Evolutionary conservation across 2,797 vertebrate genomes (phyloP), one percentile per base, ranked within the genome.

Genomic region (Manis pentadactyla): DNA sequence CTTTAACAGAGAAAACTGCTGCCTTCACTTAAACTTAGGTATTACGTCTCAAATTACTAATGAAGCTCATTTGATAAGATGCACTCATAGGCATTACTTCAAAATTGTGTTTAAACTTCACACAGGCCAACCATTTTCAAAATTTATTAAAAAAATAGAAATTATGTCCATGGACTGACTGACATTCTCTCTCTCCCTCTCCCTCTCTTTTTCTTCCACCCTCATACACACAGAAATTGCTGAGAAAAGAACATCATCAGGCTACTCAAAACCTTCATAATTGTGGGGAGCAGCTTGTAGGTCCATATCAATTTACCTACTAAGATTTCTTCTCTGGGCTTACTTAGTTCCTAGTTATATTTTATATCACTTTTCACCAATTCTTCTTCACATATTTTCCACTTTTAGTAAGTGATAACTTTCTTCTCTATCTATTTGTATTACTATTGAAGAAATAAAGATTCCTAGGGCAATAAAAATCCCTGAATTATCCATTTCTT

Each of bases 1-100:
- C 37, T 82, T 93, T 82, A 82, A 64, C 7, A 42, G 21, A 89
- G 57, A 87, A 84, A 10, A 79, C 25, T 6, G 90, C 39, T 90
- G 89, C 49, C 31, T 90, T 90, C 42, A 68, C 42, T 77, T 51
- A 81, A 61, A 59, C 25, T 83, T 71, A 64, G 29, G 23, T 63
- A 59, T 93, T 68, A 66, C 19, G 84, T 61, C 49, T 84, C 37
- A 74, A 84, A 49, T 77, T 74, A 9, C 49, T 51, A 34, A 74
- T 63, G 51, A 17, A 39, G 42, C 31, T 18, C n/a, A 79, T 66
- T 53, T 87, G n/a, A 66, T 84, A 93, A 66, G 21, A 2, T 37
- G 34, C 37, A 39, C 21, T 68, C 25, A 64, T 29, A 39, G 39
- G 39, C 46, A 68, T 55, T n/a, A 53, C 17, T 78, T 91, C 4